Evolutionary conservation across 2,888 invertebrate species (phyloP), one percentile per base, ranked within the genome.

Genomic region (Drosophila mimetica): DNA sequence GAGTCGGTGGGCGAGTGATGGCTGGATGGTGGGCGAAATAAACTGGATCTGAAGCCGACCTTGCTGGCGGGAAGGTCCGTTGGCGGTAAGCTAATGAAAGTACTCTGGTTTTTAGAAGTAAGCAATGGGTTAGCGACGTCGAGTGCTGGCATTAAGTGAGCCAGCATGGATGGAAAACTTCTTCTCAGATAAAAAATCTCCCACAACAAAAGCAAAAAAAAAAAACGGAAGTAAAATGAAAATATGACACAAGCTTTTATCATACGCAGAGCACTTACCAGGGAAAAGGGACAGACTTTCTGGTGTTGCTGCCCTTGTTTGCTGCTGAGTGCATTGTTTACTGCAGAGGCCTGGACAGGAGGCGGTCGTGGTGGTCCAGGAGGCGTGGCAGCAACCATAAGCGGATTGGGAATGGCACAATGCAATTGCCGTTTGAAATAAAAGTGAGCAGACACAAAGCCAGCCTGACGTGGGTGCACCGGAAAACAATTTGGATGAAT

Each of bases 21-120:
- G 57, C 48, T 47, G 51, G 25, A 46, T 34, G 48, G 32, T 6
- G 46, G 30, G n/a, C 11, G 20, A 16, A 16, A 11, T 25, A 18
- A 36, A 55, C 53, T 55, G 36, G 36, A 2, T 36, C 14, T 30
- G 18, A 34, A 41, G 57, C 58, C 78, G 86, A 76, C 82, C 85
- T 81, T 80, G 85, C 63, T 48, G 67, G 47, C 52, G 28, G 30
- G 25, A 51, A 37, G 64, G 63, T 73, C 78, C 85, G 59, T 73
- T 75, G 69, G 85, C 57, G 76, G 60, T 81, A 74, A 87, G 86
- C 88, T 82, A 82, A 82, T 87, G 82, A 85, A 87, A 82, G 79
- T 79, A 76, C 86, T 82, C 71, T 72, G 71, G 69, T 73, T 76
- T 75, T 71, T 46, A 51, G 28, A 61, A 71, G 64, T 20, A 64